Evolutionary conservation across 2,113 vertebrate species (phyloP).

Genomic region (Leucosticte australis): DNA sequence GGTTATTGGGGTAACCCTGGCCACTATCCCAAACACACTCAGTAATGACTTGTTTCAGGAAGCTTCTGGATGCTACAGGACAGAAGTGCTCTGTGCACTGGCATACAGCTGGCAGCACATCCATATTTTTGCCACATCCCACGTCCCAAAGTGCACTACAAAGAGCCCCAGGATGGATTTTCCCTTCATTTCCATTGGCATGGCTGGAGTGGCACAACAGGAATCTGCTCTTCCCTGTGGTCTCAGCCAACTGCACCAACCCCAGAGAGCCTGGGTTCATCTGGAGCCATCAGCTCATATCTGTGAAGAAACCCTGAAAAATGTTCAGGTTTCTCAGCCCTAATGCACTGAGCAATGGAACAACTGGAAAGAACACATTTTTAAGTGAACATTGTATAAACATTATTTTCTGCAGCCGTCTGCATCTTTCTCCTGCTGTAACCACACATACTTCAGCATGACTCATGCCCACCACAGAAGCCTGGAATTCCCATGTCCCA

Average conservation of each 20-base stretch:
- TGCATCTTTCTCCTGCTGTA: conserved; percentile 37
- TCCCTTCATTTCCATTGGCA: not conserved
- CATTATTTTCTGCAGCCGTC: not conserved
- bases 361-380: not conserved
- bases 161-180: not conserved
- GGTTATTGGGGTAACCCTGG: not conserved
- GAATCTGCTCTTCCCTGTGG: not conserved
- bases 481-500: not conserved
- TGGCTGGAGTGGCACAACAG: not conserved
- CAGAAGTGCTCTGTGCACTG: not conserved
- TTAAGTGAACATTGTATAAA: not conserved
- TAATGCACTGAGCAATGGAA: not conserved
- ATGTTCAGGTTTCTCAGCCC: not conserved
- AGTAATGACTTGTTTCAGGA: not conserved
- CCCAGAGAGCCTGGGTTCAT: not conserved
- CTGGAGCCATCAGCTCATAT: not conserved
- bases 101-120: not conserved
- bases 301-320: not conserved
- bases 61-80: not conserved
- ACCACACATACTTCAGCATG: conserved; percentile 10
- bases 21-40: not conserved
- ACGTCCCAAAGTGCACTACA: not conserved
- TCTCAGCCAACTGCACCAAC: not conserved
- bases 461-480: conserved; percentile 14
- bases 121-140: not conserved